Conservation (phyloP, 2,113 vertebrate genomes). For the Tragelaphus scriptus region DNA sequence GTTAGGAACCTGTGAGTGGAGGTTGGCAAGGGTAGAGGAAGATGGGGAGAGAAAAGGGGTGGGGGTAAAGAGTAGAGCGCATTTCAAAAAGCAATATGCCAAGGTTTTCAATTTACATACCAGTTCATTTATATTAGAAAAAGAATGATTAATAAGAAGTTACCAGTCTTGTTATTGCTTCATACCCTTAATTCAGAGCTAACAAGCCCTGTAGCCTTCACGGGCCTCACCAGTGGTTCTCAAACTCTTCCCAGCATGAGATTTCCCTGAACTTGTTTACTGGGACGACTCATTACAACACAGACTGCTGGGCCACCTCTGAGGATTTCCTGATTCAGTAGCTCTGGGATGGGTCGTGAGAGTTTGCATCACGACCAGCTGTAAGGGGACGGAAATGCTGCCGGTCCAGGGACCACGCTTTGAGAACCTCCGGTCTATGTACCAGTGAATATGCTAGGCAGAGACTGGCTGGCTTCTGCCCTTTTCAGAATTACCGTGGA, state of each 20-base stretch:
- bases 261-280: not conserved
- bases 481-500: conserved; percentile 12
- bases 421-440: not conserved
- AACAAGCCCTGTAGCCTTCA: not conserved
- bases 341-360: not conserved
- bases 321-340: not conserved
- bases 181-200: not conserved
- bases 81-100: not conserved
- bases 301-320: not conserved
- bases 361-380: not conserved
- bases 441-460: not conserved
- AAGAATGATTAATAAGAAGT: not conserved
- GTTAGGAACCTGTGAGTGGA: not conserved
- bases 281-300: not conserved
- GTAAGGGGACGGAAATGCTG: not conserved
- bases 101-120: not conserved
- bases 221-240: not conserved
- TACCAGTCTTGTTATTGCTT: not conserved
- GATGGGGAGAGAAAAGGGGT: accelerated
- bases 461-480: conserved; percentile 19
- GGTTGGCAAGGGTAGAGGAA: not conserved
- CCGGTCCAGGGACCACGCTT: not conserved
- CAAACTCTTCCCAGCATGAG: not conserved
- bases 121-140: not conserved
- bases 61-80: accelerated